Base-by-base conservation (phyloP, 2,888 invertebrate genomes). In the Agelastica alni region DNA sequence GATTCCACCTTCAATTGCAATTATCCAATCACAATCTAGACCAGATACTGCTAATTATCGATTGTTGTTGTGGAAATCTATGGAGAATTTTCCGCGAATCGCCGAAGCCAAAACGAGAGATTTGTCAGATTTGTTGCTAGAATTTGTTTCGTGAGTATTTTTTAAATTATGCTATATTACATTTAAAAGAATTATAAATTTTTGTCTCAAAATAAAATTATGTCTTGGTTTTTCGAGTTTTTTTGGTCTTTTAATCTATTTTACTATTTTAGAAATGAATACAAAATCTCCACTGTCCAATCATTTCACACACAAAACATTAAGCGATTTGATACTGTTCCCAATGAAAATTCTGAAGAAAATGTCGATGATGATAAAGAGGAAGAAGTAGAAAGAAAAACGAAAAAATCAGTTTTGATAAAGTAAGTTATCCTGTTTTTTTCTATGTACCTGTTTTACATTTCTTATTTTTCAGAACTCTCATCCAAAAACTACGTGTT, bases 41-140 rank as follows among this genome's bases (percentile, higher is more conserved):
- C 82, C 88, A 1, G 91, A 93, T 78, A 82, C 83, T 64, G 76
- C 80, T 5, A 91, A 92, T 73, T 90, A 90, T 72, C 84, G 94
- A 62, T 80, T 87, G 60, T 79, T 93, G 45, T 74, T 96, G n/a
- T 89, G 94, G 85, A 88, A 89, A 75, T 81, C 87, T 14, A 85
- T 96, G 83, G 78, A 81, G 0, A 78, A 81, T 59, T 89, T 93
- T 71, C 81, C 89, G 2, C 84, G 86, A 58, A 79, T 91, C 7
- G 88, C 88, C 65, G 93, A 95, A 76, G 80, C 85, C 1, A 89
- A 85, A 73, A 94, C 93, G 66, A 83, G 88, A 42, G 89, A 92
- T 71, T 77, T 95, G 12, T 87, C 91, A 0, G 83, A 86, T 3
- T 69, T 94, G n/a, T 87, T 97, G 64, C 79, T 96, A 44, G 81